Evolutionary conservation across 2,113 vertebrate species (phyloP).

Genomic region (Carassius auratus): DNA sequence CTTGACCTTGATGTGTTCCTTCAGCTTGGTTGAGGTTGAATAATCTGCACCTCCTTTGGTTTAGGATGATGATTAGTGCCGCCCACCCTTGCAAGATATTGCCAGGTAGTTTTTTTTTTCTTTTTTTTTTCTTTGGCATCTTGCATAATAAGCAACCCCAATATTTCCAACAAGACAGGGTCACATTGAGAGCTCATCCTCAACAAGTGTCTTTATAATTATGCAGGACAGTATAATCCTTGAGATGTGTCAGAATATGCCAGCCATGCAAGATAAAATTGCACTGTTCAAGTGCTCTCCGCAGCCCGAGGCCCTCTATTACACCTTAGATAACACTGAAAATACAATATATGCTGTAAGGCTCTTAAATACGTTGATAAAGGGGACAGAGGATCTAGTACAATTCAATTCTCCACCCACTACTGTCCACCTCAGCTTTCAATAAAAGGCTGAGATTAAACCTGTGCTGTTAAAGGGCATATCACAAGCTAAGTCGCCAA

Average conservation of each 20-base stretch:
- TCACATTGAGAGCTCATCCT: not conserved
- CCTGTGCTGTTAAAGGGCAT: constrained; percentile 39
- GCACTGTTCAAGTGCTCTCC: not conserved
- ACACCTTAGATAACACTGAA: constrained; percentile 11
- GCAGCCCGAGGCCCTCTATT: constrained; percentile 9
- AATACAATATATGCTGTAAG: not conserved
- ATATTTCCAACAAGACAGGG: constrained; percentile 22
- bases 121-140: not conserved
- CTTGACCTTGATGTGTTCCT: not conserved
- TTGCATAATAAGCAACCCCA: not conserved
- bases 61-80: not conserved
- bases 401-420: constrained; percentile 38
- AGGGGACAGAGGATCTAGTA: not conserved
- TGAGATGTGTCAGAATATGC: constrained; percentile 17
- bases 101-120: not conserved
- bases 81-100: not conserved
- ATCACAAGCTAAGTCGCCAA: constrained; percentile 49
- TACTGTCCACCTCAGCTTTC: constrained; percentile 43
- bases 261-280: constrained; percentile 8
- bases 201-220: constrained; percentile 10
- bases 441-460: constrained; percentile 54
- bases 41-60: not conserved
- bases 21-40: not conserved
- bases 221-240: not conserved
- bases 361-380: constrained; percentile 5